A percentile compares a stretch with the other conserved stretches of the same genome.
Evolutionary conservation across 2,888 invertebrate genomes (phyloP).

Genomic region (Fragum fragum): DNA sequence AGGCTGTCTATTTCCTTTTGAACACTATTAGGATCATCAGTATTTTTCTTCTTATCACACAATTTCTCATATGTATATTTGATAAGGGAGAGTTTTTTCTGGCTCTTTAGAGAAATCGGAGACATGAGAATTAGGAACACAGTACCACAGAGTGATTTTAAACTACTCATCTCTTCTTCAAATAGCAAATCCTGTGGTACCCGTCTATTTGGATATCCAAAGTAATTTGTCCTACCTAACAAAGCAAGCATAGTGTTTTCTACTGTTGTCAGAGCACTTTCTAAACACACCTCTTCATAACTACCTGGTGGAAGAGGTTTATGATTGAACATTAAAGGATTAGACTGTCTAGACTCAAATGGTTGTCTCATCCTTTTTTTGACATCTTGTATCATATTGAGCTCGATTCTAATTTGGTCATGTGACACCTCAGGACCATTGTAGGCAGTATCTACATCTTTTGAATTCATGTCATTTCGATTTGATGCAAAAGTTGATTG

Average conservation of each 20-base stretch:
- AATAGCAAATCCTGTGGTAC: slow-evolving; percentile 62
- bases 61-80: slow-evolving; percentile 36
- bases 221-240: slow-evolving; percentile 54
- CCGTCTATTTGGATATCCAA: slow-evolving; percentile 63
- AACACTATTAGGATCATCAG: neutral
- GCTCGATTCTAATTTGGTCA: slow-evolving; percentile 51
- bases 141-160: slow-evolving; percentile 50
- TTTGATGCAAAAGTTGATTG: neutral
- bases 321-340: neutral
- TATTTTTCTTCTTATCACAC: slow-evolving; percentile 9
- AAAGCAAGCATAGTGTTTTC: slow-evolving; percentile 55
- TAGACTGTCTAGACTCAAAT: neutral
- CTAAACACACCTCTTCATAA: neutral
- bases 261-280: slow-evolving; percentile 42
- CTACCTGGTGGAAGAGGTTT: neutral
- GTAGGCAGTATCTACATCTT: neutral
- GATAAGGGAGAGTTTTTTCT: slow-evolving; percentile 42
- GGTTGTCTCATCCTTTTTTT: neutral
- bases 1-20: slow-evolving; percentile 37
- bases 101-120: slow-evolving; percentile 59
- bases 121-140: slow-evolving; percentile 61
- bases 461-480: neutral
- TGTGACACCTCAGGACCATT: slow-evolving; percentile 49
- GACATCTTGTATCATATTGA: slow-evolving; percentile 38
- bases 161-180: slow-evolving; percentile 45